phyloP scores from a whole-genome alignment of 2,113 vertebrate species.

The Sylvietta virens region DNA sequence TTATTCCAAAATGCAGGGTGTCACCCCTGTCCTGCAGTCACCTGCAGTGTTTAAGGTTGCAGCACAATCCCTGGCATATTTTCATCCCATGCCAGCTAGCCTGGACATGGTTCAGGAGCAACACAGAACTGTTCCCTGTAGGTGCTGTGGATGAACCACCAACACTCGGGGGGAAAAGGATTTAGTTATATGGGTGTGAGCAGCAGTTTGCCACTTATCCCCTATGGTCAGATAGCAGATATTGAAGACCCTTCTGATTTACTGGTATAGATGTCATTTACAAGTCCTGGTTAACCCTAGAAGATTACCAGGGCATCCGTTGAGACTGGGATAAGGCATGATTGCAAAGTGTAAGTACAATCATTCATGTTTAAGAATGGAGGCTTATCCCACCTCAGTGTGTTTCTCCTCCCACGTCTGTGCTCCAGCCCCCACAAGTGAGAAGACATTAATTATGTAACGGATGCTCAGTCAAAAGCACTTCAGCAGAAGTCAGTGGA shows the following conservation, averaged over 20 bases:
- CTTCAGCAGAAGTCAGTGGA: background rate
- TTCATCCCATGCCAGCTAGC: background rate
- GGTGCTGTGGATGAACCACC: background rate
- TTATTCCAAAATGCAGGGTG: background rate
- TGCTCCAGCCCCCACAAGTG: background rate
- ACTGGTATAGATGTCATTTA: background rate
- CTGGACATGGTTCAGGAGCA: background rate
- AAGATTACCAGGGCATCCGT: background rate
- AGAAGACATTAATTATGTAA: background rate
- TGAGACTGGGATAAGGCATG: background rate
- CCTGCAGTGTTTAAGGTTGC: background rate
- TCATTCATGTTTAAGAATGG: background rate
- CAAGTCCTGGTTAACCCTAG: background rate
- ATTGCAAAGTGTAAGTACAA: background rate
- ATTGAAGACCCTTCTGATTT: background rate
- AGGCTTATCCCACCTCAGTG: background rate
- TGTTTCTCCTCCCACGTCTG: background rate
- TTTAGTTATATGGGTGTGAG: background rate
- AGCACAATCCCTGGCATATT: background rate
- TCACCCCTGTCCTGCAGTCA: background rate
- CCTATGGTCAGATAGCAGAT: background rate
- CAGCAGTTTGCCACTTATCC: background rate
- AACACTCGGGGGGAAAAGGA: fast-evolving
- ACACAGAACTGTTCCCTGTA: background rate
- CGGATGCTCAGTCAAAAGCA: background rate